Base-by-base conservation (phyloP, 2,113 vertebrate species). In the Crypturellus undulatus region DNA sequence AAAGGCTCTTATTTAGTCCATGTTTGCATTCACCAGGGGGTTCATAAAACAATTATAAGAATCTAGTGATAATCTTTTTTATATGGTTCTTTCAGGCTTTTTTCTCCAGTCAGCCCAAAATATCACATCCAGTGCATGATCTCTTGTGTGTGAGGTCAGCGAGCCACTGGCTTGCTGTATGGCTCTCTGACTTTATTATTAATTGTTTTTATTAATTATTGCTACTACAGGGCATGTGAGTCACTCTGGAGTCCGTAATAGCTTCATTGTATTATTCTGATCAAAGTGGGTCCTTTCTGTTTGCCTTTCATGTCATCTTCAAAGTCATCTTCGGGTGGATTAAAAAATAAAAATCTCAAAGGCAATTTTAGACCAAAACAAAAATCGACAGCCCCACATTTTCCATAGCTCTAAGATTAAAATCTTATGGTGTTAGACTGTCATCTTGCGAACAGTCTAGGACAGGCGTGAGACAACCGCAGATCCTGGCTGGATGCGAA, bases 1-100 rank as follows among this genome's bases (percentile, higher is more conserved):
- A 97, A 92, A 95, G 42, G 28, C 87, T 93, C 65, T 76, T 72
- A 79, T 95, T 97, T 92, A 97, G 87, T 97, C 97, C 91, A 82
- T 85, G 95, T 97, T 98, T 97, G 90, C 90, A 80, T 96, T 96
- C 93, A 96, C 87, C 80, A 91, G 96, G 95, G 93, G 86, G 76
- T 96, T 97, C 87, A 92, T 95, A 91, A 97, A 96, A 96, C 96
- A 96, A 94, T 97, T 95, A 94, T 78, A 97, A 96, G 90, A 97
- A 97, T 92, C 85, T 88, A 92, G 91, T 8, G 70, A 96, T 97
- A 97, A 97, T 98, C 96, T 97, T 82, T 85, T 77, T 79, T 78
- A 65, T 91, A 96, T 96, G 85, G 45, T 81, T 97, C 96, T 95
- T 94, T 97, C 95, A 85, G 76, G 47, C 94, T 96, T 97, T 97